Evolutionary conservation across 2,797 vertebrate genomes (phyloP), one percentile per base, ranked within the genome.

Genomic region (Fratercula arctica): DNA sequence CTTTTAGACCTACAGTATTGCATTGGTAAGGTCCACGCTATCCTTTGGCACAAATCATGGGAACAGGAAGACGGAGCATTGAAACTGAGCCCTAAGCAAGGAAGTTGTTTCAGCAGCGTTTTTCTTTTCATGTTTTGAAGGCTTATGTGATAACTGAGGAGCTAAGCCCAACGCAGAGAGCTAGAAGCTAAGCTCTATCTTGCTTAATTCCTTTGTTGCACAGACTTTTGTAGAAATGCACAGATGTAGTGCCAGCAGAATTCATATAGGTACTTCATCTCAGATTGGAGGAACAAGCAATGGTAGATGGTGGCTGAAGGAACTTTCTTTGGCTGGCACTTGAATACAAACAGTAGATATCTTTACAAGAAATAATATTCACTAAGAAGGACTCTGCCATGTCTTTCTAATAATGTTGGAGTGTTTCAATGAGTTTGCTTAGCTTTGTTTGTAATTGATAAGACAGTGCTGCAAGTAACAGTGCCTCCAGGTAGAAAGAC

Each of bases 11-110:
- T 46, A 19, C 13, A 26, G 16, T 61, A 4, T 77, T 1, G 1
- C 26, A 31, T 3, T 1, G 0, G 11, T 45, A 28, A 70, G 28
- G 26, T 79, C 46, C 13, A 6, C 3, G 1, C 9, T 37, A 11
- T 80, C 24, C 17, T 37, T 69, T 66, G 31, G 39, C 26, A 33
- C 16, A 67, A 43, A 46, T 43, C 18, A 20, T 31, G 11, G 26
- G 31, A 91, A 43, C 28, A 53, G 41, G 35, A 82, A 90, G 54
- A 50, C 3, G 16, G 20, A 45, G 16, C 13, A 54, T 37, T 70
- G 45, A 81, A 88, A 70, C 37, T 6, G 17, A 85, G 12, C 19
- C 21, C 19, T 59, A 48, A 17, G 16, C 33, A 33, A 43, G 17
- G 10, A 33, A 8, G 1, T 25, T 45, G 5, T 57, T 70, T 60